Conservation (phyloP, 2,113 vertebrate species). For the Lontra canadensis region DNA sequence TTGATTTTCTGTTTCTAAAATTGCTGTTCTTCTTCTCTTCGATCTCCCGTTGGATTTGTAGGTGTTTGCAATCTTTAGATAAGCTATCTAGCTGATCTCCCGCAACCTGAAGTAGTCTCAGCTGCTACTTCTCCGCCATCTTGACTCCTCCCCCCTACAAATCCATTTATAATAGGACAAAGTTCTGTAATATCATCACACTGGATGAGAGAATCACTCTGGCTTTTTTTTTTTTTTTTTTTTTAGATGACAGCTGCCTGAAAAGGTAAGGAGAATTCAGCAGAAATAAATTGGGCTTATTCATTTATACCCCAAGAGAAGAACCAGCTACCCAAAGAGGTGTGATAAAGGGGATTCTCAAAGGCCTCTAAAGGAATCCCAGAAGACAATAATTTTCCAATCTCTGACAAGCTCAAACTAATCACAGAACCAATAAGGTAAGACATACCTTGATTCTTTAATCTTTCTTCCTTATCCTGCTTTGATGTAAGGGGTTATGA, state of each 20-base stretch:
- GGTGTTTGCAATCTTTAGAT: too few relatives aligned
- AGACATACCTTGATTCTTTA: background rate
- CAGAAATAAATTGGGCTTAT: background rate
- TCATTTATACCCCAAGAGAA: background rate
- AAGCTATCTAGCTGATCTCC: too few relatives aligned
- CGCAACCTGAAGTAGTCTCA: too few relatives aligned
- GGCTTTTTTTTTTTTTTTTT: background rate
- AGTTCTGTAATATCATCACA: background rate
- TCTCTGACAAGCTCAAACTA: background rate
- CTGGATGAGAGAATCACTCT: background rate
- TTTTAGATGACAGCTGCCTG: background rate
- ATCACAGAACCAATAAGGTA: background rate
- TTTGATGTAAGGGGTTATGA: background rate
- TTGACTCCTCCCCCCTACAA: too few relatives aligned
- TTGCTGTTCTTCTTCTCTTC: too few relatives aligned
- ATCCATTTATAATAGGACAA: background rate
- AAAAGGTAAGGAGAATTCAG: background rate
- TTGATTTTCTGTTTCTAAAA: too few relatives aligned
- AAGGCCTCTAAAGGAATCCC: background rate
- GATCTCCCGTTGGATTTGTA: too few relatives aligned
- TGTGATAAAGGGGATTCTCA: background rate
- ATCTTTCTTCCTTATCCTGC: background rate
- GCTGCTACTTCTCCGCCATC: too few relatives aligned
- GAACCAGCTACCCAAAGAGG: background rate
- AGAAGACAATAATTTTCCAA: background rate